Percentiles rank a stretch among this genome's conserved stretches.
Evolutionary conservation across 2,113 vertebrate species (phyloP).

Genomic region (Pomatorhinus ruficollis): DNA sequence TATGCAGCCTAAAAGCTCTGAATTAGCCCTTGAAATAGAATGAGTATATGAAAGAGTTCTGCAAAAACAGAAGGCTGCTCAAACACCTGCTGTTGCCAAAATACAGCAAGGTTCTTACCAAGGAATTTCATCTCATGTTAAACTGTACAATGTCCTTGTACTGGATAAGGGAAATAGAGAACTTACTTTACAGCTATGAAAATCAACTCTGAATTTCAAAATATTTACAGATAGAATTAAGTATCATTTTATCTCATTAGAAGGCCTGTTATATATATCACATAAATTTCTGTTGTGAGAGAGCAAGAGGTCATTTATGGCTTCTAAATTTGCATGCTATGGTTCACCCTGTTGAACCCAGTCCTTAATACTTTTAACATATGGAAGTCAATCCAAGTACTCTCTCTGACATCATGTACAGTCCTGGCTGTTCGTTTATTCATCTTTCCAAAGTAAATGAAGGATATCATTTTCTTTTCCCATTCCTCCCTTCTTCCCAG

Average conservation of each 20-base stretch:
- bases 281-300: background rate
- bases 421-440: background rate
- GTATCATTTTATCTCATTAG: background rate
- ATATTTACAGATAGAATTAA: background rate
- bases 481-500: background rate
- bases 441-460: background rate
- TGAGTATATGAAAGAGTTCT: background rate
- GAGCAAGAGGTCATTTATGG: background rate
- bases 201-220: background rate
- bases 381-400: background rate
- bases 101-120: background rate
- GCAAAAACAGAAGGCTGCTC: background rate
- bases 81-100: background rate
- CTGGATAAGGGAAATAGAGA: background rate
- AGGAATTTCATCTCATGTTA: background rate
- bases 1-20: background rate
- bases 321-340: background rate
- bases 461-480: background rate
- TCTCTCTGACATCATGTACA: background rate
- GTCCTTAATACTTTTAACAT: background rate
- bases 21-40: slow-evolving; percentile 3
- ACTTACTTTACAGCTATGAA: background rate
- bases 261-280: background rate
- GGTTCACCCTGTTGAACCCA: background rate
- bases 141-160: background rate